Conservation (phyloP, 2,797 vertebrate species). For the Schizopygopsis pylzovi region DNA sequence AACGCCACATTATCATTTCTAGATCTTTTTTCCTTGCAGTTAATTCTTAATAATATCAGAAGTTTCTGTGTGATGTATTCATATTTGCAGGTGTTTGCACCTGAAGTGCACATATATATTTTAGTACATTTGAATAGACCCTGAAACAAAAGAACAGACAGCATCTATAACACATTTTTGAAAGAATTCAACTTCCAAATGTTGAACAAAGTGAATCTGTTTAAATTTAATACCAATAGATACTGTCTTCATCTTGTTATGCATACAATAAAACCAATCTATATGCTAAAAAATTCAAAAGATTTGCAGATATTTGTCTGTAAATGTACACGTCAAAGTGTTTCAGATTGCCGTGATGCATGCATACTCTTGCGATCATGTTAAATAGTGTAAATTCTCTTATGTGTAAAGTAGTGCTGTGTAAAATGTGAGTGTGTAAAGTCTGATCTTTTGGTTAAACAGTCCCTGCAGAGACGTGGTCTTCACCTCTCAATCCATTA, state of each 20-base stretch:
- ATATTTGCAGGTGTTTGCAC: neutral
- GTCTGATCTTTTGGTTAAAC: neutral
- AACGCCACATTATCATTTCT: conserved; percentile 38
- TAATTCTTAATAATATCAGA: conserved; percentile 24
- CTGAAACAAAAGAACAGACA: neutral
- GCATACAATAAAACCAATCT: neutral
- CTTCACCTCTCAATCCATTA: conserved; percentile 41
- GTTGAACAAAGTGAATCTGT: neutral
- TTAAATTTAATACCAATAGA: no score
- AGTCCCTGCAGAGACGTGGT: neutral
- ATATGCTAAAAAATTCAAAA: neutral
- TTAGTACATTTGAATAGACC: neutral
- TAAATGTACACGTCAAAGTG: neutral
- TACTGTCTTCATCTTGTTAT: no score
- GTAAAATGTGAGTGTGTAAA: neutral
- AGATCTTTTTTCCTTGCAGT: conserved; percentile 54
- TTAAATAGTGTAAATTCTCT: neutral
- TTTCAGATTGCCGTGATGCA: neutral
- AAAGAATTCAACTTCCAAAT: neutral
- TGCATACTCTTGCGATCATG: neutral
- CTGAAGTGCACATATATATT: neutral
- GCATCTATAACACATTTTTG: neutral
- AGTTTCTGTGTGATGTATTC: neutral
- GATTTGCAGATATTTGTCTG: neutral
- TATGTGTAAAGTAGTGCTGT: neutral